Evolutionary conservation across 2,888 invertebrate species (phyloP), one percentile per base, ranked within the genome.

Genomic region (Dastarcus helophoroides): DNA sequence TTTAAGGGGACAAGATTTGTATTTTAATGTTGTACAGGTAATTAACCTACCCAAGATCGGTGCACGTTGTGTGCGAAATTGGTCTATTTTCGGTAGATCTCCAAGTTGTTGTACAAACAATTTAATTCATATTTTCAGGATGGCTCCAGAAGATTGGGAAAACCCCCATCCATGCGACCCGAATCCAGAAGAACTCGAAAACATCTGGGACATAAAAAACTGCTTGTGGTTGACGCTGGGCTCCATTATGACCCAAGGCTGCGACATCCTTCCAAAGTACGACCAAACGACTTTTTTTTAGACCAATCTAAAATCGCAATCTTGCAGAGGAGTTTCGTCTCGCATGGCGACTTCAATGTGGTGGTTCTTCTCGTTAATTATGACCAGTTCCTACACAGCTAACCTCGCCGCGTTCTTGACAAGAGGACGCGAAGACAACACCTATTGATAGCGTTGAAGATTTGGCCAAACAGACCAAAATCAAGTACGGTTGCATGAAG

Each of bases 161-260:
- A 91, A 89, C 61, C 86, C 91, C 1, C 89, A 93, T 61, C 91
- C 90, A 0, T 89, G 89, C 55, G 80, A 86, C 51, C 74, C 78
- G 38, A 82, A 84, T 51, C 80, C 85, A 16, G 83, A 86, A 46
- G 83, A 84, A 46, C 64, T 93, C 38, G 91, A 94, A 66, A 93
- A 91, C 59, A 79, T 80, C 51, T 91, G 91, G 75, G 79, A 76
- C 50, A 63, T 85, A 51, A 73, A 78, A 63, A 94, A 94, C 62
- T 84, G 86, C 29, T 76, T 93, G 48, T 97, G 95, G 95, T 75
- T 97, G 40, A 84, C 88, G 8, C 75, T 90, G 50, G 89, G 89
- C 2, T 86, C 89, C 7, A 79, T 93, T 47, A 85, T 93, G 80
- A 86, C 86, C 31, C 91, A 93, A 56, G 93, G 93, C 25, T 88